Base-by-base conservation (phyloP, 2,888 invertebrate species). In the Stenichneumon culpator region DNA sequence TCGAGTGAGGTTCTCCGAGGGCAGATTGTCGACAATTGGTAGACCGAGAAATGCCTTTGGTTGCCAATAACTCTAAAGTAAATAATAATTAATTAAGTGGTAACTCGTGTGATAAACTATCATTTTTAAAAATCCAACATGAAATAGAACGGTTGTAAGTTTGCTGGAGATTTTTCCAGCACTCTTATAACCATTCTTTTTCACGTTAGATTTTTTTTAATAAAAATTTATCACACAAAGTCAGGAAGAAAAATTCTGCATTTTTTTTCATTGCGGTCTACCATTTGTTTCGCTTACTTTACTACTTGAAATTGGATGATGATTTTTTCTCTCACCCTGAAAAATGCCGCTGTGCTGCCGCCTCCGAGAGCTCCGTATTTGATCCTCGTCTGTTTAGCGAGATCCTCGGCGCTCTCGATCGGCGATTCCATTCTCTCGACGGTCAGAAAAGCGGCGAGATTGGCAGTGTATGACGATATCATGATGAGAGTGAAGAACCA, bases 401-500 rank as follows among this genome's bases (percentile, higher is more conserved):
- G 95, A 94, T 99, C 99, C 92, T 99, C 99, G 0, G 97, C 99
- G 90, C 96, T 97, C 92, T 97, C 97, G 84, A 99, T 98, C 1
- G 98, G 97, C 57, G 97, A 97, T 84, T 97, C 98, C 97, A 98
- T 97, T 50, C 98, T 96, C 52, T 98, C 98, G 91, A 97, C 97
- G 0, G 99, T 99, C 5, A 99, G 95, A 92, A 98, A 99, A 32
- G 99, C 99, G 11, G 99, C 98, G 90, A 99, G 95, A 94, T 99
- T 99, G 63, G 99, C 99, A 1, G 99, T 99, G 94, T 99, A 99
- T 0, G 98, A 98, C 6, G 98, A 97, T 32, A 98, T 97, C 95
- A 99, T 97, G 93, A 98, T 98, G 77, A 98, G 95, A 0, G 98
- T 97, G 93, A 98, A 98, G 94, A 98, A 98, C 98, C 98, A 98